A percentile compares a stretch with the other conserved stretches of the same genome.
Conservation (phyloP, 1,140 invertebrate species). For the Drosophila gunungcola region DNA sequence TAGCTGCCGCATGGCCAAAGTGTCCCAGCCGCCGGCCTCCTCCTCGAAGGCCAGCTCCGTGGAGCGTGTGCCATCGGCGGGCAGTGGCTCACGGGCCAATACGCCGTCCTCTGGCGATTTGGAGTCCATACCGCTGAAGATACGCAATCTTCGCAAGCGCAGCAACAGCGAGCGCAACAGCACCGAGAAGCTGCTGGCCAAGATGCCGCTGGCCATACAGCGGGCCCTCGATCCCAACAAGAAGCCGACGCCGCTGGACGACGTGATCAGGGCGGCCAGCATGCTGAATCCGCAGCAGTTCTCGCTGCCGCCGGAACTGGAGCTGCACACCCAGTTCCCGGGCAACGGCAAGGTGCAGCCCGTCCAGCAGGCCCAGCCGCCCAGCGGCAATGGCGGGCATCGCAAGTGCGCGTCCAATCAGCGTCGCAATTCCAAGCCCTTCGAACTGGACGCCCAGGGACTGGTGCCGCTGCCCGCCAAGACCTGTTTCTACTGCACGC, state of each 20-base stretch:
- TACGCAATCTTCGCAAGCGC: conserved; percentile 79
- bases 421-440: conserved; percentile 84
- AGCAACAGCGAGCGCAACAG: conserved; percentile 79
- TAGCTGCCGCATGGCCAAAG: conserved; percentile 87
- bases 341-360: conserved; percentile 89
- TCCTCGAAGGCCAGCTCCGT: conserved; percentile 75
- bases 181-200: conserved; percentile 73
- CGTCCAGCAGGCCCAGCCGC: conserved; percentile 53
- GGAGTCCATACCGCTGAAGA: conserved; percentile 76
- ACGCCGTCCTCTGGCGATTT: conserved; percentile 73
- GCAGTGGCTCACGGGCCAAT: conserved; percentile 67
- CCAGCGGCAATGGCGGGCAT: conserved; percentile 56
- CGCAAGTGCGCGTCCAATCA: conserved; percentile 53
- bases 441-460: conserved; percentile 91
- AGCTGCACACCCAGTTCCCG: conserved; percentile 91
- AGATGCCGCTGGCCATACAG: conserved; percentile 72
- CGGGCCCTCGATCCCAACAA: conserved; percentile 83
- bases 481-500: conserved; percentile 92
- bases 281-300: conserved; percentile 95
- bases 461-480: conserved; percentile 93
- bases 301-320: conserved; percentile 92
- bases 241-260: conserved; percentile 88
- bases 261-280: conserved; percentile 91
- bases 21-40: conserved; percentile 53
- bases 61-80: conserved; percentile 66